Base-by-base conservation (phyloP, 2,113 vertebrate genomes). In the Platysteira castanea region DNA sequence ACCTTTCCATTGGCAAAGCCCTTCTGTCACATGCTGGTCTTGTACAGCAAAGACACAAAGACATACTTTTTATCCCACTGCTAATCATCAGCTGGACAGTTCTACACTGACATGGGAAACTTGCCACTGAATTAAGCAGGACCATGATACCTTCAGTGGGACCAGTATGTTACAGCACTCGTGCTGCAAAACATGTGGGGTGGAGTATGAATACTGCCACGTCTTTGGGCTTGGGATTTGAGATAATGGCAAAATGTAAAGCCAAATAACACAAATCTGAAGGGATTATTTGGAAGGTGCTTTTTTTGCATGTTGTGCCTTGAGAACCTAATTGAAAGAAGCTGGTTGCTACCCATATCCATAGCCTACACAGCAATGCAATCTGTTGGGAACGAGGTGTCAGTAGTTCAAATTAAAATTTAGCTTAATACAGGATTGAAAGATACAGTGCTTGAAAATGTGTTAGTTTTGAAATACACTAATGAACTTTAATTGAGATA, bases 21-120 rank as follows among this genome's bases (percentile, higher is more conserved):
- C 27, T 89, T 78, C 13, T 91, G 80, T 92, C 83, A 87, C 69
- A 15, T 84, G 87, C 49, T 91, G 13, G 61, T 41, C 67, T 80
- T 77, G 82, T 81, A 81, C 60, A 94, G 85, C 78, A 91, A 27
- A 71, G 82, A 84, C 74, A 92, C 86, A 84, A 89, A 95, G 79
- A 61, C 71, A 71, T 71, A 42, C 35, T 84, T 95, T 49, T 73
- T 63, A 50, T 91, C 90, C 75, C 69, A 18, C 22, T 79, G 73
- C 68, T 75, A 87, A 78, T 87, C 85, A 60, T 71, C 92, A 91
- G 61, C 74, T 87, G 92, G 84, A 65, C 61, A 22, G 49, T 82
- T 77, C 15, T 33, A 15, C 37, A 30, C 81, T 79, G 87, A 16
- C 79, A 27, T 61, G 87, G 87, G 87, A 95, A 82, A 49, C 17